phyloP scores from a whole-genome alignment of 2,113 vertebrate species.

The Speoplatyrhinus poulsoni region DNA sequence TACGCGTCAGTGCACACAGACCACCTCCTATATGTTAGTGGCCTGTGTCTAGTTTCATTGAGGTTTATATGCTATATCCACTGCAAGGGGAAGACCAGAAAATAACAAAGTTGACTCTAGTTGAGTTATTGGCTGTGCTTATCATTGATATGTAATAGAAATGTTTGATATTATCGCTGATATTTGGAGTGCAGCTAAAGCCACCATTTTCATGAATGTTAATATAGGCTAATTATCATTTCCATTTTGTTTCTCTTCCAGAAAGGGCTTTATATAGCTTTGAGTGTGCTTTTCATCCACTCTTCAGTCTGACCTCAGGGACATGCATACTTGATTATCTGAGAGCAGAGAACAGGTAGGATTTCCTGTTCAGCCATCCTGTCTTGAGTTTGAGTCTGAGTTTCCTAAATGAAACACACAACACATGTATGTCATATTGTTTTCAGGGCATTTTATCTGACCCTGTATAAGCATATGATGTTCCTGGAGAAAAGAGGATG shows the following conservation, averaged over 20 bases:
- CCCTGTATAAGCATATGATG: constrained; percentile 94
- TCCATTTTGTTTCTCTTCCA: constrained; percentile 51
- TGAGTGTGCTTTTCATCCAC: constrained; percentile 92
- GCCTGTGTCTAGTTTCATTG: too few species aligned
- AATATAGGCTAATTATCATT: background rate
- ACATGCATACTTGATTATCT: constrained; percentile 89
- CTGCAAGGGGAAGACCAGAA: too few species aligned
- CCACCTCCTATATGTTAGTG: too few species aligned
- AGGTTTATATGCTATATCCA: too few species aligned
- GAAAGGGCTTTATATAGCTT: constrained; percentile 93
- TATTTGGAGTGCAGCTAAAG: too few species aligned
- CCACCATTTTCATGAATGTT: constrained; percentile 4
- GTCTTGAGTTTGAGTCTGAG: background rate
- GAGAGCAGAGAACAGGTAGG: constrained; percentile 91
- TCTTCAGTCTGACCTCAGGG: constrained; percentile 94
- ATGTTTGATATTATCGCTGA: too few species aligned
- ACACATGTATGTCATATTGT: constrained; percentile 9
- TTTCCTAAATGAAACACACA: background rate
- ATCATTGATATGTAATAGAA: too few species aligned
- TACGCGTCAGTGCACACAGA: too few species aligned
- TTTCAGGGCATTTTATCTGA: constrained; percentile 90
- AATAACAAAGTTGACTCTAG: too few species aligned
- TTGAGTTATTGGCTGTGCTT: too few species aligned
- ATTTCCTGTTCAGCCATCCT: background rate
- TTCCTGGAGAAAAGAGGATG: constrained; percentile 96